These are phyloP conservation scores for Leptodactylus fuscus DNA, from an alignment of 2,113 vertebrate genomes.

Conservation along the genomic window DNA sequence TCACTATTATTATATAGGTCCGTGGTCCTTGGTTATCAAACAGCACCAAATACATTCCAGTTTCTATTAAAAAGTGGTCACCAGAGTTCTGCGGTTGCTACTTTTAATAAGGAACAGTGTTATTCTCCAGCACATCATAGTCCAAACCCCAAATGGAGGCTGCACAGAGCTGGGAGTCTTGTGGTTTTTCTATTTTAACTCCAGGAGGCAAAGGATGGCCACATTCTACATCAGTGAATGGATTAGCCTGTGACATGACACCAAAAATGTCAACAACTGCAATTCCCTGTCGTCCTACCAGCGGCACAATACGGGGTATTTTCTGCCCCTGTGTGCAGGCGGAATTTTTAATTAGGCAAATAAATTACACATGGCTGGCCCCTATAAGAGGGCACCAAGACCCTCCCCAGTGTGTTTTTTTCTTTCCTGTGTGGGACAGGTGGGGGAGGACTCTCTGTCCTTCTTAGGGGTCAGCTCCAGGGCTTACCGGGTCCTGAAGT, in stretches of 20 bases:
- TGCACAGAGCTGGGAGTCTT: conserved; percentile 39
- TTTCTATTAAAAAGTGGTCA: conserved; percentile 42
- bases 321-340: too few relatives aligned
- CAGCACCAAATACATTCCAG: neutral
- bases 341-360: too few relatives aligned
- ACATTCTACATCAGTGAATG: conserved; percentile 52
- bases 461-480: too few relatives aligned
- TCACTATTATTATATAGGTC: neutral
- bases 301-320: too few relatives aligned
- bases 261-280: conserved; percentile 58
- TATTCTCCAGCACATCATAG: conserved; percentile 42
- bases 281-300: too few relatives aligned
- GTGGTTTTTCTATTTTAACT: conserved; percentile 59
- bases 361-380: too few relatives aligned
- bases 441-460: too few relatives aligned
- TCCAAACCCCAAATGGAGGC: conserved; percentile 56
- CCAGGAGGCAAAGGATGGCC: conserved; percentile 48
- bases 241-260: conserved; percentile 50
- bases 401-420: too few relatives aligned
- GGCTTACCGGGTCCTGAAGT: too few relatives aligned
- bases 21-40: neutral
- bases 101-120: conserved; percentile 55
- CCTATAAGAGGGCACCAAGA: too few relatives aligned
- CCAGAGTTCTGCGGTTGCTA: conserved; percentile 29
- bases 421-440: too few relatives aligned